These are phyloP conservation scores for Zaprionus taronus DNA, from an alignment of 1,140 invertebrate species.

Conservation along the genomic window DNA sequence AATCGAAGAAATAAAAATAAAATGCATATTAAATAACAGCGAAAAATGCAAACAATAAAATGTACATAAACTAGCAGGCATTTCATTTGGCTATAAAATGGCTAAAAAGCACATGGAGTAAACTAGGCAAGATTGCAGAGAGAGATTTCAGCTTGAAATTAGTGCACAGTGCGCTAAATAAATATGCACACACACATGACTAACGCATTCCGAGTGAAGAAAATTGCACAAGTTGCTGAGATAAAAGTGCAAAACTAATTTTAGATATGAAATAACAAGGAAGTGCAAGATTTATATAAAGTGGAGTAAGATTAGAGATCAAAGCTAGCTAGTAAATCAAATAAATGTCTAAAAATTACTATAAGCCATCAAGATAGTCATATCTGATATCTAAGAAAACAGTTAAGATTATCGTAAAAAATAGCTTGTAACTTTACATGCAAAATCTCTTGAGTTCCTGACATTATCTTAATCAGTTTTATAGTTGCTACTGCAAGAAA, in stretches of 20 bases:
- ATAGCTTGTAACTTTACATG: neutral
- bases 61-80: conserved; percentile 69
- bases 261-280: neutral
- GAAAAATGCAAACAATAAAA: conserved; percentile 57
- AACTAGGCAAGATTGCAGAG: neutral
- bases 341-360: neutral
- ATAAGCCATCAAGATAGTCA: no score
- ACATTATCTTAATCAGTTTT: neutral
- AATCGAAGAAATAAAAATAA: conserved; percentile 47
- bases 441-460: neutral
- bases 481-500: conserved; percentile 16
- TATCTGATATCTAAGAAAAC: neutral
- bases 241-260: conserved; percentile 18
- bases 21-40: conserved; percentile 61
- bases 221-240: conserved; percentile 8
- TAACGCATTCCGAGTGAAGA: conserved; percentile 24
- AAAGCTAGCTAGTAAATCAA: neutral
- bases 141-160: conserved; percentile 34
- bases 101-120: conserved; percentile 22
- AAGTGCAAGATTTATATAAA: neutral
- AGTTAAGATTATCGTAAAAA: neutral
- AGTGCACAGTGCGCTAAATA: conserved; percentile 48
- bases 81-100: conserved; percentile 46
- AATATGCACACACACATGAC: conserved; percentile 46
- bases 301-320: neutral